Percentiles rank a stretch among this genome's conserved stretches.
These are phyloP conservation scores for Andrena flavipes DNA, from an alignment of 2,888 invertebrate genomes.

Conservation along the genomic window DNA sequence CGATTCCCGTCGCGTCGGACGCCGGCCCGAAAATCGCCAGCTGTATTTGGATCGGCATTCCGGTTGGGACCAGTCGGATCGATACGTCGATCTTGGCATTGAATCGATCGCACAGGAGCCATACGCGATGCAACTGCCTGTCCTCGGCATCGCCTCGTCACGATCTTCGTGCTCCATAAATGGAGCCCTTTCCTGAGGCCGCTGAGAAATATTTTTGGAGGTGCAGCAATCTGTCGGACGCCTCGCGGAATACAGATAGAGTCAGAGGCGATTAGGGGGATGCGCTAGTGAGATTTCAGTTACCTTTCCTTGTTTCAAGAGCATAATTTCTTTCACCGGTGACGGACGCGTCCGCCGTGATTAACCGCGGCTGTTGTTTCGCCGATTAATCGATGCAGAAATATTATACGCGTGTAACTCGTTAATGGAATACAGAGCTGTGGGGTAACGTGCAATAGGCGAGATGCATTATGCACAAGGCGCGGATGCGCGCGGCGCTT, in stretches of 20 bases:
- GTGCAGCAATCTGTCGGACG: conserved; percentile 21
- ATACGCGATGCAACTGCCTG: conserved; percentile 42
- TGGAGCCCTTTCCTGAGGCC: conserved; percentile 49
- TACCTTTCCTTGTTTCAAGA: too few species aligned
- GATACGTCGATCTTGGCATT: conserved; percentile 69
- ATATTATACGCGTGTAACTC: background rate
- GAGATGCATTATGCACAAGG: conserved; percentile 49
- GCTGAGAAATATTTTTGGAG: conserved; percentile 36
- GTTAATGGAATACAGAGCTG: background rate
- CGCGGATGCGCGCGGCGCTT: conserved; percentile 37
- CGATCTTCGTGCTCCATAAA: conserved; percentile 41
- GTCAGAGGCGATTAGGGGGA: background rate
- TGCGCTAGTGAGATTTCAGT: background rate
- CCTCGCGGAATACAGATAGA: conserved; percentile 26
- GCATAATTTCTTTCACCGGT: too few species aligned
- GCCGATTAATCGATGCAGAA: background rate
- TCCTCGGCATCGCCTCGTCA: conserved; percentile 63
- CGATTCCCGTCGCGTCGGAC: conserved; percentile 64
- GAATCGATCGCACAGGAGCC: conserved; percentile 48
- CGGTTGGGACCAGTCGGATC: conserved; percentile 42
- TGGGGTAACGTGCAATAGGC: conserved; percentile 9
- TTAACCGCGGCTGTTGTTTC: background rate
- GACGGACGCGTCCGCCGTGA: too few species aligned
- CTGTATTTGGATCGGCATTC: conserved; percentile 74
- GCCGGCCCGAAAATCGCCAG: conserved; percentile 35